Conservation (phyloP, 2,113 vertebrate genomes). For the Hypocryptadius cinnamomeus region DNA sequence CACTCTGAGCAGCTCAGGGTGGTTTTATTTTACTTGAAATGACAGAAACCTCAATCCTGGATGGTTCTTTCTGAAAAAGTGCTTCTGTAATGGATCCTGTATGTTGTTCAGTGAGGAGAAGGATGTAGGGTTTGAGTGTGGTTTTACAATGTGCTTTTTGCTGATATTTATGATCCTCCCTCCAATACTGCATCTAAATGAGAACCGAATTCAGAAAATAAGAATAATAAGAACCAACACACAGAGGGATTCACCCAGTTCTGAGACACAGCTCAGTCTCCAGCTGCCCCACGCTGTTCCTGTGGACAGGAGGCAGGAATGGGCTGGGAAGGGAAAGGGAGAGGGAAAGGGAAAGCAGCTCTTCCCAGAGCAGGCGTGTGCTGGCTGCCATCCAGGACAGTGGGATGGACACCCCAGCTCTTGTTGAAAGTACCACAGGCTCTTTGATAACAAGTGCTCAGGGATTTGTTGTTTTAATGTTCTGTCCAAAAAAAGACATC, state of each 20-base stretch:
- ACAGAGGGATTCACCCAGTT: neutral
- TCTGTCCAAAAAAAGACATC: constrained; percentile 57
- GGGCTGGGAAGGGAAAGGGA: neutral
- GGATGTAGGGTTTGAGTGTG: neutral
- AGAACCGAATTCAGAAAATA: neutral
- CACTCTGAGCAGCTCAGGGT: neutral
- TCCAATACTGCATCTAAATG: neutral
- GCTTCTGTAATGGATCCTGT: neutral
- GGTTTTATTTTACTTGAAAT: neutral
- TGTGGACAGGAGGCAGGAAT: neutral
- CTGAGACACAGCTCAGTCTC: neutral
- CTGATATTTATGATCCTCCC: neutral
- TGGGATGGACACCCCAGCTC: constrained; percentile 49
- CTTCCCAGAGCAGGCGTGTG: neutral
- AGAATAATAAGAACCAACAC: neutral
- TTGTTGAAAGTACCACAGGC: constrained; percentile 39
- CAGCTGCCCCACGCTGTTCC: neutral
- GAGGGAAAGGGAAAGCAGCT: neutral
- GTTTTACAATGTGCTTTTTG: neutral
- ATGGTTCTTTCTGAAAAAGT: neutral
- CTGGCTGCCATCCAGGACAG: constrained; percentile 41
- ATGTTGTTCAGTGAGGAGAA: neutral
- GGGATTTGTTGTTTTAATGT: constrained; percentile 61
- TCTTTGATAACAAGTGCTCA: constrained; percentile 57
- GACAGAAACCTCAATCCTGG: neutral